Conservation (phyloP, 2,113 vertebrate genomes). For the Delphinapterus leucas region DNA sequence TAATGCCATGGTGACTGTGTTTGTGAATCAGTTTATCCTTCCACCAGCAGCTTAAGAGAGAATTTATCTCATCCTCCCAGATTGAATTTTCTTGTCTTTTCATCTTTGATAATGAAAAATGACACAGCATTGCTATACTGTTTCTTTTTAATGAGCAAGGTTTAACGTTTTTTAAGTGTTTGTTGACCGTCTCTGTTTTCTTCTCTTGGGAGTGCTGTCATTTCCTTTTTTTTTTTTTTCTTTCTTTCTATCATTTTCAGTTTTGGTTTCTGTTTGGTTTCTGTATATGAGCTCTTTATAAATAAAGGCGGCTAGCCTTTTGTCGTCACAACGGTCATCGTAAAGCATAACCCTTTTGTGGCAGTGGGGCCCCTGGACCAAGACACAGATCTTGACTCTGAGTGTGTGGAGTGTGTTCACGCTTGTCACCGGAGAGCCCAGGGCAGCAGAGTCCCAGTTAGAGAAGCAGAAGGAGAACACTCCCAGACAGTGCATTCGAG, state of each 20-base stretch:
- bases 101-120: not conserved
- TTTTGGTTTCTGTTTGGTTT: not conserved
- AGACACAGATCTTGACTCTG: not conserved
- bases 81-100: not conserved
- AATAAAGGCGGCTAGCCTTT: not conserved
- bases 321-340: not conserved
- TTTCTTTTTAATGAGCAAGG: not conserved
- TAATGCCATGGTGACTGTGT: not conserved
- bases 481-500: not conserved
- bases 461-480: not conserved
- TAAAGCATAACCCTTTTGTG: not conserved
- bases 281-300: not conserved
- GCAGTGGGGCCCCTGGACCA: not conserved
- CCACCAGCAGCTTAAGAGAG: not conserved
- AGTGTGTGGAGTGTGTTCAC: not conserved
- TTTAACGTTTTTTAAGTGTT: not conserved
- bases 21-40: not conserved
- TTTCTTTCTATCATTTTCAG: not conserved
- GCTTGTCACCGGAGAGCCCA: not conserved
- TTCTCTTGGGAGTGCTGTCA: not conserved
- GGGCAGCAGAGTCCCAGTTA: not conserved
- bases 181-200: not conserved
- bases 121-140: not conserved
- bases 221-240: not conserved
- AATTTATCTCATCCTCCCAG: not conserved